Evolutionary conservation across 2,888 invertebrate species (phyloP), one percentile per base, ranked within the genome.

Genomic region (Macropis europaea): DNA sequence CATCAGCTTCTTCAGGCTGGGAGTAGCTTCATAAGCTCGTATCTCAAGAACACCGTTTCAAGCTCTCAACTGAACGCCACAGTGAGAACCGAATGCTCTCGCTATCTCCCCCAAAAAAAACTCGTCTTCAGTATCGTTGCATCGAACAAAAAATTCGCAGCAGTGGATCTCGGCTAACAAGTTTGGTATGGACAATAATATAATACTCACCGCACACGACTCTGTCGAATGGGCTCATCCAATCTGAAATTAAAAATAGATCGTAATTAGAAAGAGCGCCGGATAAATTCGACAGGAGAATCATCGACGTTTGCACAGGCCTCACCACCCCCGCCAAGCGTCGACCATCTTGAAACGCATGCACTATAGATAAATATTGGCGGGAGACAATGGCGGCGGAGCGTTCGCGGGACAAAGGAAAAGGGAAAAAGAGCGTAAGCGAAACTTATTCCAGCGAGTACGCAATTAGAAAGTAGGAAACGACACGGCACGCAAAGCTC

Each of bases 151-250:
- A 47, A 13, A 26, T 13, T 38, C 3, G 30, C 45, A 53, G 45
- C 38, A 53, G 53, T n/a, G 47, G 32, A 15, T 59, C 22, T 59
- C 36, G 53, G 52, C 47, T 34, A 71, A 54, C 22, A 32, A 38
- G 40, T 47, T 45, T 30, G 28, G 2, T 30, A 34, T 30, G 17
- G 24, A 34, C 38, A 40, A 48, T 34, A 47, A 66, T 26, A 52
- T 57, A 42, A 48, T 95, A 96, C 95, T 96, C 95, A 94, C 96
- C 96, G 93, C 96, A 97, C 92, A 97, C 96, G 92, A 97, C 96
- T 92, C 96, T 94, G 93, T 97, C 96, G 92, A 96, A 97, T 90
- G 96, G 96, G 92, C 95, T 96, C 96, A 97, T 97, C 96, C 96
- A 97, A 93, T 97, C 96, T 97, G 94, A 90, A 94, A 95, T 92